phyloP scores from a whole-genome alignment of 2,888 invertebrate genomes.

The Cheilosia vernalis region DNA sequence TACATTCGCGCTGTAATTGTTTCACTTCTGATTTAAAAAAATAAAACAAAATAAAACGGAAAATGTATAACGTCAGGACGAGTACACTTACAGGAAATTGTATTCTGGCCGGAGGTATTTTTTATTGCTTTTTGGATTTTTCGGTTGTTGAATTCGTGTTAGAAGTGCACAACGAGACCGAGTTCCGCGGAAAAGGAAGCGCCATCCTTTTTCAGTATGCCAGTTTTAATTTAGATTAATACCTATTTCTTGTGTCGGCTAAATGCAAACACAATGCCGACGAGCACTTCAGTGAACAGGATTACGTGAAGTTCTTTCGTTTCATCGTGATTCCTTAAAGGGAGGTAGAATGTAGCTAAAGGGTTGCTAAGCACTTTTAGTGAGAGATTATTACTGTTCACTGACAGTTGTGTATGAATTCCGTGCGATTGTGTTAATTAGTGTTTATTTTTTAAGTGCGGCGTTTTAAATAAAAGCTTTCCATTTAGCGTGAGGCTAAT shows the following conservation, averaged over 20 bases:
- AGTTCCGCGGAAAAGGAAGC: conserved; percentile 8
- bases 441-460: background rate
- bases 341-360: conserved; percentile 3
- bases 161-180: background rate
- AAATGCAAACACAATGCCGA: background rate
- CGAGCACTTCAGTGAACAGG: conserved; percentile 17
- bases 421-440: conserved; percentile 36
- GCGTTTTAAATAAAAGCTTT: background rate
- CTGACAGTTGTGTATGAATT: conserved; percentile 18
- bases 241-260: conserved; percentile 38
- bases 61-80: background rate
- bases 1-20: conserved; percentile 52
- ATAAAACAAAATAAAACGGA: background rate
- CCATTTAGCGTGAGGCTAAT: background rate
- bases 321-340: background rate
- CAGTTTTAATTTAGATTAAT: conserved; percentile 68
- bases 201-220: conserved; percentile 34
- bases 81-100: conserved; percentile 7
- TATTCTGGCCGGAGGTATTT: conserved; percentile 20
- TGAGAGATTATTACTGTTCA: background rate
- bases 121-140: conserved; percentile 39
- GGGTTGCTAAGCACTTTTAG: conserved; percentile 18
- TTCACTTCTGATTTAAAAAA: conserved; percentile 55
- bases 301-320: conserved; percentile 18
- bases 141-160: conserved; percentile 38